A percentile compares a stretch with the other conserved stretches of the same genome.
phyloP scores from a whole-genome alignment of 1,140 invertebrate genomes.

The Drosophila lacertosa region DNA sequence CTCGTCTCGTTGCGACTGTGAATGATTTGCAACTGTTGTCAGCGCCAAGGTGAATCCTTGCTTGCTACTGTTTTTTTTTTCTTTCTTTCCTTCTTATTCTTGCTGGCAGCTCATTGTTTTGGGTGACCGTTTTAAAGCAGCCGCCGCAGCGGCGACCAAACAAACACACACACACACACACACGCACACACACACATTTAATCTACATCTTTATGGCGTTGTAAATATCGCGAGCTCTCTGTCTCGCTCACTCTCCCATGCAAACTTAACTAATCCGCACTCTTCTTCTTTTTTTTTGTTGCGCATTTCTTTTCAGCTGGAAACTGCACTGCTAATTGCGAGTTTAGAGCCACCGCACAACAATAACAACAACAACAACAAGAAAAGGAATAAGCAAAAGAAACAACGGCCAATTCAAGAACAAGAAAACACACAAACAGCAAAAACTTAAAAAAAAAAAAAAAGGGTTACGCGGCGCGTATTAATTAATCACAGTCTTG shows the following conservation, averaged over 20 bases:
- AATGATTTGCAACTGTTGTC: slow-evolving; percentile 17
- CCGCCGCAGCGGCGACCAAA: slow-evolving; percentile 10
- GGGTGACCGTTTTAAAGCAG: not conserved
- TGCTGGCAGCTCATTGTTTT: no score
- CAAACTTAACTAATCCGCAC: slow-evolving; percentile 47
- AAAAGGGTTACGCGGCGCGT: slow-evolving; percentile 43
- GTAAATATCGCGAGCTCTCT: no score
- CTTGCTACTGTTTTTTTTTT: not conserved
- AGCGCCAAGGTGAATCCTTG: not conserved
- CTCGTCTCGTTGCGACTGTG: not conserved
- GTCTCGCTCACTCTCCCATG: not conserved
- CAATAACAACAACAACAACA: slow-evolving; percentile 9
- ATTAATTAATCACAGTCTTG: slow-evolving; percentile 73
- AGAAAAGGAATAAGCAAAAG: not conserved
- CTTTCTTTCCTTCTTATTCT: not conserved
- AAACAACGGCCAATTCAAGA: no score
- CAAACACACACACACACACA: not conserved
- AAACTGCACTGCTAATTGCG: slow-evolving; percentile 62
- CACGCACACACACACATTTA: not conserved
- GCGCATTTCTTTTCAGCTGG: slow-evolving; percentile 60
- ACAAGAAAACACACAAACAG: not conserved
- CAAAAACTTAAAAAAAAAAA: slow-evolving; percentile 13
- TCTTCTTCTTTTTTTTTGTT: slow-evolving; percentile 34
- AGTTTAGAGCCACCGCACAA: slow-evolving; percentile 35
- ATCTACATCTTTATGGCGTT: slow-evolving; percentile 6